phyloP scores from a whole-genome alignment of 2,888 invertebrate genomes.

The Rotaria sp. region DNA sequence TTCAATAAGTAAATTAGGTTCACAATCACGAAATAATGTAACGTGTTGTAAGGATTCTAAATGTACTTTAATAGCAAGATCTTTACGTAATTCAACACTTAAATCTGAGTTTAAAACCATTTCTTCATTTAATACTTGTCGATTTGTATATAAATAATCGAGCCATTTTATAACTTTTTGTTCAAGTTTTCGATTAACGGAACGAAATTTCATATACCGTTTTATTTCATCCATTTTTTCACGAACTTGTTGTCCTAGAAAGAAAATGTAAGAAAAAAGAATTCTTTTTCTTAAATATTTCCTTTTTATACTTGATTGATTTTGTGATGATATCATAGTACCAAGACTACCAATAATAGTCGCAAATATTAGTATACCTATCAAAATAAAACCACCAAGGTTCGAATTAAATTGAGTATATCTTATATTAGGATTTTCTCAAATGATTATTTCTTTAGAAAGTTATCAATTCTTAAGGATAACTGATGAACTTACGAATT shows the following conservation, averaged over 20 bases:
- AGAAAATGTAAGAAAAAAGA: not conserved
- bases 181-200: slow-evolving; percentile 70
- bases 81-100: slow-evolving; percentile 30
- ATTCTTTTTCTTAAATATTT: slow-evolving; percentile 33
- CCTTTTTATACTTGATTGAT: slow-evolving; percentile 81
- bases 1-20: slow-evolving; percentile 83
- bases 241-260: slow-evolving; percentile 26
- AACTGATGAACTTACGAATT: too few relatives aligned
- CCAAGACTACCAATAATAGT: slow-evolving; percentile 93
- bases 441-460: too few relatives aligned
- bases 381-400: not conserved
- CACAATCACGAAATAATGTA: slow-evolving; percentile 85
- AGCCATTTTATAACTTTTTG: slow-evolving; percentile 81
- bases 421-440: too few relatives aligned
- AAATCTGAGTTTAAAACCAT: slow-evolving; percentile 3
- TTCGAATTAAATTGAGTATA: too few relatives aligned
- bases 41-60: slow-evolving; percentile 55
- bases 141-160: slow-evolving; percentile 61
- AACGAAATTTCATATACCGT: slow-evolving; percentile 83
- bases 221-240: slow-evolving; percentile 61
- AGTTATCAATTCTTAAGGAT: too few relatives aligned
- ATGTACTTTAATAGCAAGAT: slow-evolving; percentile 58
- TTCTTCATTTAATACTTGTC: slow-evolving; percentile 38
- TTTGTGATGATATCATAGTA: slow-evolving; percentile 64
- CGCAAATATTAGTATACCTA: slow-evolving; percentile 70